Conservation (phyloP, 2,797 vertebrate species). For the Okamejei kenojei region DNA sequence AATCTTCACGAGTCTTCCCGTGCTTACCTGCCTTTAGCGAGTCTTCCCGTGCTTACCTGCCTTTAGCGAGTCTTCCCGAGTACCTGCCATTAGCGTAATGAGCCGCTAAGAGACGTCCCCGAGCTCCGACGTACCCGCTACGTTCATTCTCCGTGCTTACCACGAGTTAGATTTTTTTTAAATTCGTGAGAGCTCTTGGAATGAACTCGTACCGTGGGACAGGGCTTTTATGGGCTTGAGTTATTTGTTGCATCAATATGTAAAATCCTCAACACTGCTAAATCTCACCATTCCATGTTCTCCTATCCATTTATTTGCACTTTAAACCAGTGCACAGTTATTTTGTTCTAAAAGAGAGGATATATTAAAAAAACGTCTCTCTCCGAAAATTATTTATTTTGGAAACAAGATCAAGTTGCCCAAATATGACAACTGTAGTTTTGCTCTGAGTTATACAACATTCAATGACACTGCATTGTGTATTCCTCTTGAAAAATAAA, state of each 20-base stretch:
- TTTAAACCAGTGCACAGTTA: neutral
- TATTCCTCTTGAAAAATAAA: neutral
- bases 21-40: too few species aligned
- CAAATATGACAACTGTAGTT: neutral
- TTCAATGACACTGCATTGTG: too few species aligned
- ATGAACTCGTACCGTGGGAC: too few species aligned
- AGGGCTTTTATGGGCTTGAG: neutral
- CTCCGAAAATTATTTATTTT: neutral
- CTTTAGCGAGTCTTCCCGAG: too few species aligned
- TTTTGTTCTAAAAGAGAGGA: neutral
- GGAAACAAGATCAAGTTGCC: neutral
- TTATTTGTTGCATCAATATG: neutral
- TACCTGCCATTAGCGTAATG: too few species aligned
- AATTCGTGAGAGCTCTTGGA: too few species aligned
- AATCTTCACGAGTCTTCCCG: too few species aligned
- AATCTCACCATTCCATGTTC: neutral
- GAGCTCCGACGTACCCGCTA: too few species aligned
- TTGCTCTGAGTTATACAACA: neutral
- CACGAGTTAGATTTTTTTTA: too few species aligned
- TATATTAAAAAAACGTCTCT: neutral
- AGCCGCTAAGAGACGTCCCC: too few species aligned
- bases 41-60: too few species aligned
- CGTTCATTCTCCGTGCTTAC: too few species aligned
- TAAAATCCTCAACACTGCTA: neutral
- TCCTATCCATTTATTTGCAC: neutral